Evolutionary conservation across 2,113 vertebrate species (phyloP), one percentile per base, ranked within the genome.

Genomic region (Oncorhynchus nerka): DNA sequence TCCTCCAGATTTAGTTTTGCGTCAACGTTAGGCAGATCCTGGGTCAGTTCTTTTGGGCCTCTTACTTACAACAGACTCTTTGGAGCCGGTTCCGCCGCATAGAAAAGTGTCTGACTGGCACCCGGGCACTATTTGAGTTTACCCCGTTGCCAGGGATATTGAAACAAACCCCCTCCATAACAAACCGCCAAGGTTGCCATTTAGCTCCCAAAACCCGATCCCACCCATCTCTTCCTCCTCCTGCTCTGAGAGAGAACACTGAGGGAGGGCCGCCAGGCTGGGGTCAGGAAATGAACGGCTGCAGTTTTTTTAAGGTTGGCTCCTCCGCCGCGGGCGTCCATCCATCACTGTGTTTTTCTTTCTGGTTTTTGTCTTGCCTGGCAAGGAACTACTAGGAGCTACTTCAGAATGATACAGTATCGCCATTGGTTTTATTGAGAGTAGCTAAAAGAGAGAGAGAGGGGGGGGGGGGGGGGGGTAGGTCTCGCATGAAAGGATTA

Each of bases 311-410:
- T 22, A 72, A 71, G 51, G 28, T 11, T 6, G 15, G 70, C 70
- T 32, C 13, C 48, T 71, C 22, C 51, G 24, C 15, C 15, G 15
- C 16, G 15, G 26, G 70, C 51, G 32, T 32, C 70, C 51, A 71
- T 71, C 28, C 49, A 72, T 71, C 69, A 28, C 49, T 55, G 49
- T 32, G 48, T 57, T 55, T 71, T 71, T 48, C 45, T 48, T 71
- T 55, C 22, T 28, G 7, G 13, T 71, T 71, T 71, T 15, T 49
- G 16, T 57, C 16, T 57, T 28, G 51, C 49, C 70, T 28, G 70
- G 51, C 19, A 13, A 5, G 16, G 16, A 55, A 5, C 51, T 55
- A 55, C 16, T 55, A 55, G 51, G 51, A 55, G 15, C 49, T 55
- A 16, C 49, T 55, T 55, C 49, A 55, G 49, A 55, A 55, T 55